phyloP scores from a whole-genome alignment of 37 sponge, comb jelly and placozoan species.

The Mnemiopsis leidyi region DNA sequence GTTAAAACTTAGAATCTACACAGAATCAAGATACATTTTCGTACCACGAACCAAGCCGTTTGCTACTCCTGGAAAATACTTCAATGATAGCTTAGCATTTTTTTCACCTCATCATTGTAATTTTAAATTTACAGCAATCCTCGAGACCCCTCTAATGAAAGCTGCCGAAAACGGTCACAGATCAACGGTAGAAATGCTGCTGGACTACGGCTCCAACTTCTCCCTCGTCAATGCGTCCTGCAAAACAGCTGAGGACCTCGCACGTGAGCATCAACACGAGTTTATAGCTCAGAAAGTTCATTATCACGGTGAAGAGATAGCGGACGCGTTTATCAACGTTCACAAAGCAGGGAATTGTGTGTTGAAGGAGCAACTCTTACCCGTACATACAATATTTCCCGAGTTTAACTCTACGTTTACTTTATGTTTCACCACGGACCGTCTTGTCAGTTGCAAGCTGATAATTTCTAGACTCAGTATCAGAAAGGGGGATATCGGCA shows the following conservation, averaged over 20 bases:
- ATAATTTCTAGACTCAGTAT: conserved; percentile 47
- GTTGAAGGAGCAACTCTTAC: conserved; percentile 43
- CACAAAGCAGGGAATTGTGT: conserved; percentile 20
- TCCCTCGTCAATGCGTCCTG: conserved; percentile 54
- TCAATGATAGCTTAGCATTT: too few relatives aligned
- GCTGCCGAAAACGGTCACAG: conserved; percentile 37
- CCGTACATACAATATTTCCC: conserved; percentile 55
- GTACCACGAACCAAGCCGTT: too few relatives aligned
- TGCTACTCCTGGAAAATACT: too few relatives aligned
- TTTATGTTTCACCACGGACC: conserved; percentile 16
- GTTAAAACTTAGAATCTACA: too few relatives aligned
- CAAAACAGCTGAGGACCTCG: conserved; percentile 48
- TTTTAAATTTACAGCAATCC: not conserved
- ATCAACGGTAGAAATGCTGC: conserved; percentile 58
- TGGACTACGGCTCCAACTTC: conserved; percentile 59
- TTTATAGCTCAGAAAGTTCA: conserved; percentile 50
- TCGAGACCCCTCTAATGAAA: conserved; percentile 58
- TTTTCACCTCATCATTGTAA: too few relatives aligned
- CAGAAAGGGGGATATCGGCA: conserved; percentile 60
- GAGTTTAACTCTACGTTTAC: conserved; percentile 61
- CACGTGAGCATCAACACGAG: conserved; percentile 33
- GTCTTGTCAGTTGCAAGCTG: not conserved
- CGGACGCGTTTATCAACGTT: conserved; percentile 24
- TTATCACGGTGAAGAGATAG: conserved; percentile 41
- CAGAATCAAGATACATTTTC: too few relatives aligned